phyloP scores from a whole-genome alignment of 37 sponge, comb jelly and placozoan genomes.

The Bolinopsis microptera region DNA sequence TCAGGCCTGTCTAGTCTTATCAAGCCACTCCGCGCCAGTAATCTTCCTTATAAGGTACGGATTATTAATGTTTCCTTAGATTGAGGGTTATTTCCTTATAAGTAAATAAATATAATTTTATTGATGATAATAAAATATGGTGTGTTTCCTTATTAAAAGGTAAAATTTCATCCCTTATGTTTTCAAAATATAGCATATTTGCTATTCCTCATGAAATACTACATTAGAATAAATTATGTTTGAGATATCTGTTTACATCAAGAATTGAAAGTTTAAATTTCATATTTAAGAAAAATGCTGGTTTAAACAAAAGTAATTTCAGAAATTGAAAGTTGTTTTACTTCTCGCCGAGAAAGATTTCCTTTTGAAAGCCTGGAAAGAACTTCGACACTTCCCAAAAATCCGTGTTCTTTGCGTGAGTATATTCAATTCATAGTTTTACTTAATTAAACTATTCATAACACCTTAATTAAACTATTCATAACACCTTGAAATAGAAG shows the following conservation, averaged over 20 bases:
- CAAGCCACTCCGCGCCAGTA: constrained; percentile 62
- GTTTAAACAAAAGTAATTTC: constrained; percentile 16
- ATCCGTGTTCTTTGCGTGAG: constrained; percentile 61
- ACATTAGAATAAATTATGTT: neutral
- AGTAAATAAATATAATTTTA: neutral
- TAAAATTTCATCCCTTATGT: too few species aligned
- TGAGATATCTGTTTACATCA: too few species aligned
- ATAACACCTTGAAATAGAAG: too few species aligned
- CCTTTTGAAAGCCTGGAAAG: constrained; percentile 59
- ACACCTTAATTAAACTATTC: too few species aligned
- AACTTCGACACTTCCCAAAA: constrained; percentile 61
- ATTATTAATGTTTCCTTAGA: neutral
- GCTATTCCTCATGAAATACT: neutral
- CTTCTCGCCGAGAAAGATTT: constrained; percentile 57
- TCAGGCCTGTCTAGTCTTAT: constrained; percentile 50
- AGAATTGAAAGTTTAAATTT: too few species aligned
- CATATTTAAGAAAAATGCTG: too few species aligned
- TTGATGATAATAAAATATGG: too few species aligned
- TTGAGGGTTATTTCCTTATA: neutral
- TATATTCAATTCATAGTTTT: too few species aligned
- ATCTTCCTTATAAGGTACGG: constrained; percentile 62
- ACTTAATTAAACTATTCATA: too few species aligned
- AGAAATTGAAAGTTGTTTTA: constrained; percentile 54
- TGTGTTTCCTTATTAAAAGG: too few species aligned
- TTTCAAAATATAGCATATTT: too few species aligned